phyloP scores from a whole-genome alignment of 2,113 vertebrate species.

The Takifugu flavidus region DNA sequence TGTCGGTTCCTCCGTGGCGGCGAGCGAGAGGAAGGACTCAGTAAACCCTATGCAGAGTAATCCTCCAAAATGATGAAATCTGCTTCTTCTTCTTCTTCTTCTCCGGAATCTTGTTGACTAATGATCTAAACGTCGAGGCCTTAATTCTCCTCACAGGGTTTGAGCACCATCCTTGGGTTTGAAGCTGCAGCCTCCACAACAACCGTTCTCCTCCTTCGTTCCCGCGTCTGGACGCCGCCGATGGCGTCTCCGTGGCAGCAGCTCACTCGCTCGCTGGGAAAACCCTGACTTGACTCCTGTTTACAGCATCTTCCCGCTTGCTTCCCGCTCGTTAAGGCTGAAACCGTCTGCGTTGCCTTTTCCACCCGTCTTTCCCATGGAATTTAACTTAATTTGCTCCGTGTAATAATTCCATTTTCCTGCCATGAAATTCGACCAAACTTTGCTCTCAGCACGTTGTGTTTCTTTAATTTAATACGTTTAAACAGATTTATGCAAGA shows the following conservation, averaged over 20 bases:
- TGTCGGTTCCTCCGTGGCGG: conserved; percentile 19
- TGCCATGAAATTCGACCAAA: too few relatives aligned
- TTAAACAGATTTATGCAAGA: background rate
- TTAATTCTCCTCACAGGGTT: conserved; percentile 75
- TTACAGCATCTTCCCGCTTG: background rate
- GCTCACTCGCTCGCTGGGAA: too few relatives aligned
- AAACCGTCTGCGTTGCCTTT: too few relatives aligned
- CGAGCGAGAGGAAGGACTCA: background rate
- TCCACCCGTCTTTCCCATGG: background rate
- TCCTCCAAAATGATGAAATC: conserved; percentile 10
- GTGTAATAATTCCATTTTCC: background rate
- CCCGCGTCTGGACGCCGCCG: too few relatives aligned
- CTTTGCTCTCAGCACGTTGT: too few relatives aligned
- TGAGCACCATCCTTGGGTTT: conserved; percentile 38
- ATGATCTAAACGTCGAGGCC: conserved; percentile 78
- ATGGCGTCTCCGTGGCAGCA: too few relatives aligned
- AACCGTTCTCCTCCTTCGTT: background rate
- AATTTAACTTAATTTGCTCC: background rate
- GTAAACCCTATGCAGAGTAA: conserved; percentile 42
- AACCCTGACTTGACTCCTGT: background rate
- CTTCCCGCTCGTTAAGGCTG: too few relatives aligned
- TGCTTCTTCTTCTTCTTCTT: too few relatives aligned
- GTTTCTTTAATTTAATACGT: too few relatives aligned
- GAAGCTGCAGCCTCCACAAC: too few relatives aligned
- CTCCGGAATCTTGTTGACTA: conserved; percentile 6